Evolutionary conservation across 2,113 vertebrate genomes (phyloP), one percentile per base, ranked within the genome.

Genomic region (Leptodactylus fuscus): DNA sequence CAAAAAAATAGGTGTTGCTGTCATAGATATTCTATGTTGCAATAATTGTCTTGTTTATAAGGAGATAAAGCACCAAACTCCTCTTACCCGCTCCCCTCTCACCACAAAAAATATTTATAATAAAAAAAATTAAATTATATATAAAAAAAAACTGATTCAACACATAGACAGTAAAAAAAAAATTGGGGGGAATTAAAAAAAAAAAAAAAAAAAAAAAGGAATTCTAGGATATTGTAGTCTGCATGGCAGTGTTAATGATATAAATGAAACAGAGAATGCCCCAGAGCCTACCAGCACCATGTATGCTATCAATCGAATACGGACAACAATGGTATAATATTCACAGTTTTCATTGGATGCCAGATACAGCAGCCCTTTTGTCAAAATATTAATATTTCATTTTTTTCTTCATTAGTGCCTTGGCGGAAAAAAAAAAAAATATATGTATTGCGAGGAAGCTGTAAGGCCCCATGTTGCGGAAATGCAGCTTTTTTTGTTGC

Each of bases 281-380:
- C 90, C 91, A 85, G 78, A 89, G 86, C 70, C 1, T 87, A 89
- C 41, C 91, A 94, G 93, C 92, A 93, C 92, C 94, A 93, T 90
- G 90, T 90, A 88, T 88, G 74, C 89, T 89, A 88, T 88, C 89
- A 90, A 89, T 87, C 69, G 89, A 81, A 85, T 76, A 85, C 89
- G 83, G 78, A 87, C 88, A 90, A 89, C 89, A 88, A 82, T 79
- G 62, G 87, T 32, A 71, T 86, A 90, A 69, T 91, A 90, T 93
- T 94, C 93, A 93, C 94, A 94, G 93, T 93, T 94, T 93, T 90
- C 89, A 89, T 88, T 91, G 87, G 80, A 87, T 88, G 18, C 62
- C 87, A 91, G 92, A 91, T 55, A 90, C 90, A 92, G 92, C 89
- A 92, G 91, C 90, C 91, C 89, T 90, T 89, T 87, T 87, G 87